Conservation (phyloP, 2,797 vertebrate genomes). For the Urosaurus nigricauda region DNA sequence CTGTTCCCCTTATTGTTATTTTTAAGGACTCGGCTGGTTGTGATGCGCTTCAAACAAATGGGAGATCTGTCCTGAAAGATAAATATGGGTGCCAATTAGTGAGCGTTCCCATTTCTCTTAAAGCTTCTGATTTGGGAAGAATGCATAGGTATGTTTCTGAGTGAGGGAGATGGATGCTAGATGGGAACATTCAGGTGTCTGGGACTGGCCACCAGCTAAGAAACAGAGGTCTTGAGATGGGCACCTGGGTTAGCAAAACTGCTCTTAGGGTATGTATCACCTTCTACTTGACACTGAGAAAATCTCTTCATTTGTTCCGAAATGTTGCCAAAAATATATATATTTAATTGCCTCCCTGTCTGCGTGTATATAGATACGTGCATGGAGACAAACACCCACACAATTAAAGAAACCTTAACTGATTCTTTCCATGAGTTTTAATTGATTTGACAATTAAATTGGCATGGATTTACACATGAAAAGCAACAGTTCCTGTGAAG, state of each 20-base stretch:
- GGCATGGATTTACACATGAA: not conserved
- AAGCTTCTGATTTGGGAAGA: slow-evolving; percentile 82
- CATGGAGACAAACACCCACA: not conserved
- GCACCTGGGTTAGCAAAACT: too few species aligned
- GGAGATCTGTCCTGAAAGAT: slow-evolving; percentile 83
- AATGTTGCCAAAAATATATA: not conserved
- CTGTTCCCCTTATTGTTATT: slow-evolving; percentile 7
- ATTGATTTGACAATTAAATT: slow-evolving; percentile 6
- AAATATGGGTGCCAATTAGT: slow-evolving; percentile 85
- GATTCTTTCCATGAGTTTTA: not conserved
- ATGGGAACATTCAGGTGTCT: not conserved
- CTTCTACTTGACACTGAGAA: not conserved
- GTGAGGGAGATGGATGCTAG: not conserved
- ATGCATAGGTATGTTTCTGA: slow-evolving; percentile 64
- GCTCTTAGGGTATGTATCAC: not conserved
- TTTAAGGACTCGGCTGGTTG: slow-evolving; percentile 79
- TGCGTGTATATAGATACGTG: not conserved
- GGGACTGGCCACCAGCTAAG: not conserved
- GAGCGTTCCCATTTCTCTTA: slow-evolving; percentile 84
- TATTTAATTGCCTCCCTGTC: too few species aligned
- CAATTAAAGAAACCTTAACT: not conserved
- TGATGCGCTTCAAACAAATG: slow-evolving; percentile 84
- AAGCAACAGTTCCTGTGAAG: not conserved
- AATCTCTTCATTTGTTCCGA: not conserved
- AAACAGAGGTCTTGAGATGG: not conserved